Evolutionary conservation across 2,888 invertebrate species (phyloP).

Genomic region (Hyalella azteca): DNA sequence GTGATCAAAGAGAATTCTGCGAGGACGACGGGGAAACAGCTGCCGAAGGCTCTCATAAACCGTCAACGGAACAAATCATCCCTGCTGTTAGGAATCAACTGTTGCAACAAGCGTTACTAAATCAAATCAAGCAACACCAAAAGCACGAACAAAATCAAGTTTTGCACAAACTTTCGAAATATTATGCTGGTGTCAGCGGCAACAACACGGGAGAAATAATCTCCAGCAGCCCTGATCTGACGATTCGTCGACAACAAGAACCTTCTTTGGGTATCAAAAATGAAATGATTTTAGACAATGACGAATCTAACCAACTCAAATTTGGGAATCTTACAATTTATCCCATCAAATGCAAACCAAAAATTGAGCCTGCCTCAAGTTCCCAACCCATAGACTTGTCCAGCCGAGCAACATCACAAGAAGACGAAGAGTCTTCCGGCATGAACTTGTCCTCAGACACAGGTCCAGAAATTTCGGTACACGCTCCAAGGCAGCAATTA

Average conservation of each 20-base stretch:
- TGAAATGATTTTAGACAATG: conserved; percentile 4
- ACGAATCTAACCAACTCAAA: conserved; percentile 22
- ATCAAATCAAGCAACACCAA: conserved; percentile 13
- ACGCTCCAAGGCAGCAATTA: background rate
- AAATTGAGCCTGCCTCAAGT: background rate
- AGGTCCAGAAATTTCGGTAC: background rate
- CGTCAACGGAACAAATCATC: background rate
- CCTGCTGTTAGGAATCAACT: conserved; percentile 19
- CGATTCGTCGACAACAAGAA: background rate
- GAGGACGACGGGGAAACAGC: background rate
- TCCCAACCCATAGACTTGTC: background rate
- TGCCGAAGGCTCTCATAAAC: background rate
- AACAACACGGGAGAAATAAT: background rate
- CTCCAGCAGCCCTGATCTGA: conserved; percentile 2
- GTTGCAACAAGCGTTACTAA: background rate
- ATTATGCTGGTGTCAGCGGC: background rate
- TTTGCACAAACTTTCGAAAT: conserved; percentile 11
- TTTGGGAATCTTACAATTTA: conserved; percentile 32
- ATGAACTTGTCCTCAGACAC: background rate
- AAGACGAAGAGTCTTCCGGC: background rate
- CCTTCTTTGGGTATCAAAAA: background rate
- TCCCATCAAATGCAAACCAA: conserved; percentile 18
- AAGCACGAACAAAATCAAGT: conserved; percentile 11
- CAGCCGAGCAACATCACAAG: background rate
- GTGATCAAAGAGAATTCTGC: background rate